Evolutionary conservation across 2,113 vertebrate species (phyloP).

Genomic region (Rhinopomastus cyanomelas): DNA sequence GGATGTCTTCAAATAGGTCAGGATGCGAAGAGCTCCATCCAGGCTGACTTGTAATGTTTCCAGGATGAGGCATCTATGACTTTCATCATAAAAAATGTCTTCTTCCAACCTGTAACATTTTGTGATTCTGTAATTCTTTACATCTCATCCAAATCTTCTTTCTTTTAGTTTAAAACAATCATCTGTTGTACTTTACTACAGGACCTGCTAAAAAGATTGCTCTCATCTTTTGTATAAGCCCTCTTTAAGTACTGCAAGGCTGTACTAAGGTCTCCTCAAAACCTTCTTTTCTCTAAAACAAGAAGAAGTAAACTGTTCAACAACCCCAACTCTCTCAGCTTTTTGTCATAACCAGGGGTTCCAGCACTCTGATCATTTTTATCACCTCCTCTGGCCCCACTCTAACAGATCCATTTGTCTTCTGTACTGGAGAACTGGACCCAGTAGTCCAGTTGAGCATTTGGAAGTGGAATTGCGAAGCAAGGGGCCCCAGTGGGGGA

Average conservation of each 20-base stretch:
- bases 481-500: too few relatives aligned
- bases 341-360: neutral
- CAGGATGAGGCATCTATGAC: neutral
- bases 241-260: neutral
- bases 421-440: neutral
- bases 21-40: neutral
- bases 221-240: neutral
- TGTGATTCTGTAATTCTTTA: too few relatives aligned
- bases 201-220: neutral
- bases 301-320: too few relatives aligned
- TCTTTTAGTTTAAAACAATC: neutral
- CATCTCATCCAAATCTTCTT: neutral
- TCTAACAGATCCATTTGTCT: neutral
- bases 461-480: neutral
- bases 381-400: neutral
- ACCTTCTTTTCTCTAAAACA: neutral
- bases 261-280: neutral
- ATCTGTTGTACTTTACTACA: neutral
- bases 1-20: neutral
- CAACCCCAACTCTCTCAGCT: neutral
- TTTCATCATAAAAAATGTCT: too few relatives aligned
- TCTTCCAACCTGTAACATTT: too few relatives aligned
- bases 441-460: neutral
- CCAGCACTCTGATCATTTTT: neutral
- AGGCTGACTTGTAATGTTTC: neutral